A percentile compares a stretch with the other conserved stretches of the same genome.
Conservation (phyloP, 2,888 invertebrate species). For the Amphimallon solstitiale region DNA sequence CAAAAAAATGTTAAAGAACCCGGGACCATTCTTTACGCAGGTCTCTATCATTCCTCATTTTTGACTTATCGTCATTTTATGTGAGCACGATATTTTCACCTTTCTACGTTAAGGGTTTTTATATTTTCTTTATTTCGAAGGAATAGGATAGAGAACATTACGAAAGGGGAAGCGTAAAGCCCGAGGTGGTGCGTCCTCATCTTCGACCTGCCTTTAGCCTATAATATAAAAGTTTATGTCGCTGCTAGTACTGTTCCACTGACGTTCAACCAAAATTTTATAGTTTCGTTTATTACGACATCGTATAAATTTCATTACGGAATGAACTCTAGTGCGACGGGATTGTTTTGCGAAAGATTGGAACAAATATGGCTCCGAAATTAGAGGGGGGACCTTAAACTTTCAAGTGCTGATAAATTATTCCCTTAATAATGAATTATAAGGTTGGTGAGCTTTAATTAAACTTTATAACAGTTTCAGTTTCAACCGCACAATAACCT, state of each 20-base stretch:
- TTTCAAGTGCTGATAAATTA: slow-evolving; percentile 9
- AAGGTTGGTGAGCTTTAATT: background rate
- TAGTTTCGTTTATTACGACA: slow-evolving; percentile 1
- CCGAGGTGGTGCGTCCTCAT: no score
- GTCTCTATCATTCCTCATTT: slow-evolving; percentile 48
- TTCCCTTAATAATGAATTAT: slow-evolving; percentile 11
- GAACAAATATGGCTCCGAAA: no score
- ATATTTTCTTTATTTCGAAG: no score
- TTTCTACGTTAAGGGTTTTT: no score
- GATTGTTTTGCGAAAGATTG: no score
- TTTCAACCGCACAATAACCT: slow-evolving; percentile 3
- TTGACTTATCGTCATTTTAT: slow-evolving; percentile 44
- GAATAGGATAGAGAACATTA: no score
- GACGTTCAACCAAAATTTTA: background rate
- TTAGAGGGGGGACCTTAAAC: background rate
- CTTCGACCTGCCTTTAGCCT: no score
- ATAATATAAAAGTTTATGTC: no score
- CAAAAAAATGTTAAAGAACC: slow-evolving; percentile 43
- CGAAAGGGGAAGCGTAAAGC: no score
- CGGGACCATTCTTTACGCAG: slow-evolving; percentile 45
- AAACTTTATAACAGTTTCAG: background rate
- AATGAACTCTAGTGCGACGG: background rate
- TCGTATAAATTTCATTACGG: background rate
- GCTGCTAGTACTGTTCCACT: no score
- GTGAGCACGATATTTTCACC: no score